Evolutionary conservation across 2,797 vertebrate species (phyloP).

Genomic region (Hozukius guyotensis): DNA sequence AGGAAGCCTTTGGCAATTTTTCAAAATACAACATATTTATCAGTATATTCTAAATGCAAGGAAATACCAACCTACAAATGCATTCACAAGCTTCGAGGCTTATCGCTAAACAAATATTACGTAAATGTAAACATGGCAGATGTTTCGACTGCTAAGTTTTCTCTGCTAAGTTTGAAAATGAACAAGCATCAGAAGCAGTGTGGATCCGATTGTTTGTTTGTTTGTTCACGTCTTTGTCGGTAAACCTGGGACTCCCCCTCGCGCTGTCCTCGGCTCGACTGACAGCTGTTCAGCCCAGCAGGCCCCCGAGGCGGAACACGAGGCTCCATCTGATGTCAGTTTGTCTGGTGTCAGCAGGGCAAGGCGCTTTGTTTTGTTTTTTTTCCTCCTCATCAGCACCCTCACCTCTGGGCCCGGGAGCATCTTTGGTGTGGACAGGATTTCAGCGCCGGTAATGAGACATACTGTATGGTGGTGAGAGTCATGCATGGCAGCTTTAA

Average conservation of each 20-base stretch:
- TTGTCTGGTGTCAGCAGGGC: conserved; percentile 71
- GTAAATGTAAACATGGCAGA: background rate
- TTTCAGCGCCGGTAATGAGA: conserved; percentile 50
- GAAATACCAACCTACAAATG: background rate
- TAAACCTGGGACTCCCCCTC: conserved; percentile 43
- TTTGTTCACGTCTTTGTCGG: conserved; percentile 43
- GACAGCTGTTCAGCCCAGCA: conserved; percentile 70
- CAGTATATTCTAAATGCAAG: background rate
- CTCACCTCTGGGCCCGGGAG: conserved; percentile 48
- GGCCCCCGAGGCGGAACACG: conserved; percentile 61
- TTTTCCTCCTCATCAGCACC: conserved; percentile 30
- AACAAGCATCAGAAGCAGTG: background rate
- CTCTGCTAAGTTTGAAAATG: background rate
- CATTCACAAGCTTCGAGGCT: background rate
- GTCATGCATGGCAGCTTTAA: conserved; percentile 46
- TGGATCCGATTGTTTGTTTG: conserved; percentile 19
- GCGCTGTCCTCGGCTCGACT: conserved; percentile 43
- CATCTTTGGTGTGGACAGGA: conserved; percentile 29
- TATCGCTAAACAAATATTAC: background rate
- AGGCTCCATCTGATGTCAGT: conserved; percentile 71
- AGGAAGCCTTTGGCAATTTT: background rate
- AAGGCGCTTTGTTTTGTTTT: conserved; percentile 66
- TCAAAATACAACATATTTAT: background rate
- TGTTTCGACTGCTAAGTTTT: conserved; percentile 1
- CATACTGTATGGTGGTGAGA: conserved; percentile 14